phyloP scores from a whole-genome alignment of 2,113 vertebrate species.

The Tauraco erythrolophus region DNA sequence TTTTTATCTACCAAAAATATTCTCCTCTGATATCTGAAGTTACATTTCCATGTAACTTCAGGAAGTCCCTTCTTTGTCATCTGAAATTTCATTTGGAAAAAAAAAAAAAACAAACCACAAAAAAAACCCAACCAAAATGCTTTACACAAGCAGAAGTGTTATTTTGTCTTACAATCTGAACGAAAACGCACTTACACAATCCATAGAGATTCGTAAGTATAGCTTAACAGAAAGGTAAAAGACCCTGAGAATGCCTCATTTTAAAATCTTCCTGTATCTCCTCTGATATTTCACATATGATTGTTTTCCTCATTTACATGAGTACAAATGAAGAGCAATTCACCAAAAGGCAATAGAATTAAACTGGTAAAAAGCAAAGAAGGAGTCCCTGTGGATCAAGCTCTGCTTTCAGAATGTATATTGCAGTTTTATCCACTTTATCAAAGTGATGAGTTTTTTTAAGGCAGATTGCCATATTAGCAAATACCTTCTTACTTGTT shows the following conservation, averaged over 20 bases:
- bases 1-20: slow-evolving; percentile 31
- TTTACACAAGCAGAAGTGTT: slow-evolving; percentile 47
- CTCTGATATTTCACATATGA: slow-evolving; percentile 22
- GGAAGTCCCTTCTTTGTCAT: slow-evolving; percentile 39
- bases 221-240: slow-evolving; percentile 56
- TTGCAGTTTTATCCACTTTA: neutral
- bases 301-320: slow-evolving; percentile 18
- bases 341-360: neutral
- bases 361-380: neutral
- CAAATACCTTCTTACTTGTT: neutral
- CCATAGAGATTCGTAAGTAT: slow-evolving; percentile 40
- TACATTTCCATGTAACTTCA: slow-evolving; percentile 40
- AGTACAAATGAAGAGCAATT: neutral
- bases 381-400: neutral
- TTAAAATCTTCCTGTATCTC: slow-evolving; percentile 24
- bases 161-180: slow-evolving; percentile 24
- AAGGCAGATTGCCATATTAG: neutral
- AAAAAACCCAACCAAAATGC: neutral
- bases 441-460: neutral
- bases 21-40: slow-evolving; percentile 41
- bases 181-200: slow-evolving; percentile 16
- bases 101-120: neutral
- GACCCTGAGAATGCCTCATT: neutral
- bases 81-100: slow-evolving; percentile 42
- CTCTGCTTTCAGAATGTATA: neutral